Conservation (phyloP, 2,113 vertebrate genomes). For the Rafetus swinhoei region DNA sequence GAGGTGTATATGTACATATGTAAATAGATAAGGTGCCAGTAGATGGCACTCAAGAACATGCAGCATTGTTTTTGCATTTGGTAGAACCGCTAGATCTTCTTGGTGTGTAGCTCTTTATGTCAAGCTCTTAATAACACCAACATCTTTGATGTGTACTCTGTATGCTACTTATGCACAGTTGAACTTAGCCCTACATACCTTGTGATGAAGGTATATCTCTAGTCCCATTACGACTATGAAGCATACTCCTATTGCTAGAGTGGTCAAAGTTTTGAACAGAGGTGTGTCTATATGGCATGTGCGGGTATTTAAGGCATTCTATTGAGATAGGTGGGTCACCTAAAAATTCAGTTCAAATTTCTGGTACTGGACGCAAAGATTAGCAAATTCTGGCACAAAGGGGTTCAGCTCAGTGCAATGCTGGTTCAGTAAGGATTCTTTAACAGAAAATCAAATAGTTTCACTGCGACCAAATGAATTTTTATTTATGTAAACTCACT, state of each 20-base stretch:
- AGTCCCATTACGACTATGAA: background rate
- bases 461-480: background rate
- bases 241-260: background rate
- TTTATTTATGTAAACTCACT: background rate
- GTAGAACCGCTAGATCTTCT: fast-evolving
- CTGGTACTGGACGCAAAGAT: background rate
- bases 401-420: background rate
- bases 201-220: background rate
- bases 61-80: background rate
- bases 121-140: background rate
- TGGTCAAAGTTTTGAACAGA: background rate
- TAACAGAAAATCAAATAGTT: constrained; percentile 5
- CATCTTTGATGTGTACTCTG: background rate
- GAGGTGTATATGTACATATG: fast-evolving
- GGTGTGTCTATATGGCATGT: background rate
- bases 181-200: background rate
- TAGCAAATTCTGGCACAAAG: background rate
- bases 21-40: constrained; percentile 1
- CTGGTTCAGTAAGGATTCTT: background rate
- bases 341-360: background rate
- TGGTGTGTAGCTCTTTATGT: background rate
- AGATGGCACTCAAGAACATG: constrained; percentile 68
- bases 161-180: background rate
- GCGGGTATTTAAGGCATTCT: background rate
- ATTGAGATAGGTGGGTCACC: background rate